Evolutionary conservation across 2,888 invertebrate genomes (phyloP), one percentile per base, ranked within the genome.

Genomic region (Crioceris asparagi): DNA sequence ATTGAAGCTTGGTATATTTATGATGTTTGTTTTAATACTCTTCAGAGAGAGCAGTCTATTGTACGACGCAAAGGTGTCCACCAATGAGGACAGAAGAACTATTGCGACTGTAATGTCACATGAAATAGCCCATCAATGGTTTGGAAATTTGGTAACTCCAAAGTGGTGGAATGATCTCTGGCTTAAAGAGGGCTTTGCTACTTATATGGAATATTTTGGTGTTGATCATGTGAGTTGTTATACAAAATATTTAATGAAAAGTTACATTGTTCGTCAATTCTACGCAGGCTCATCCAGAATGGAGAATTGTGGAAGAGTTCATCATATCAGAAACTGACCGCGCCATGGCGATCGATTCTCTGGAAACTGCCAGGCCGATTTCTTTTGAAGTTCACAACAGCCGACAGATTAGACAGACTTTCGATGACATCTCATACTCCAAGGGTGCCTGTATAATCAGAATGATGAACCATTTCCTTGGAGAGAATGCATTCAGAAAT

Each of bases 101-200:
- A 68, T 75, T 3, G 71, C 72, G 1, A 68, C 69, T 1, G 69
- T 71, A 41, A 56, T 77, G 7, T 68, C 75, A 0, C 84, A 84
- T 56, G 84, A 85, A 55, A 59, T 85, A 4, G 77, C 79, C 0
- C 85, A 85, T 58, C 82, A 79, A 64, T 83, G 82, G 81, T 82
- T 80, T 57, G 82, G 83, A 1, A 77, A 81, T 65, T 65, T 79
- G 10, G 79, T 79, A 36, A 79, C 80, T 3, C 77, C 77, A 56
- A 62, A 64, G 15, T 79, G 79, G 79, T 81, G 81, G 81, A 72
- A 74, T 27, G 75, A 75, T 49, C 61, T 77, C 5, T 82, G 81
- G 81, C 63, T 82, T 15, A 80, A 80, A 52, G 81, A 82, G 60
- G 85, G 85, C 0, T 85, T 86, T 57, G 81, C 86, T 2, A 72